A percentile compares a stretch with the other conserved stretches of the same genome.
Conservation (phyloP, 2,113 vertebrate species). For the Pholis gunnellus region DNA sequence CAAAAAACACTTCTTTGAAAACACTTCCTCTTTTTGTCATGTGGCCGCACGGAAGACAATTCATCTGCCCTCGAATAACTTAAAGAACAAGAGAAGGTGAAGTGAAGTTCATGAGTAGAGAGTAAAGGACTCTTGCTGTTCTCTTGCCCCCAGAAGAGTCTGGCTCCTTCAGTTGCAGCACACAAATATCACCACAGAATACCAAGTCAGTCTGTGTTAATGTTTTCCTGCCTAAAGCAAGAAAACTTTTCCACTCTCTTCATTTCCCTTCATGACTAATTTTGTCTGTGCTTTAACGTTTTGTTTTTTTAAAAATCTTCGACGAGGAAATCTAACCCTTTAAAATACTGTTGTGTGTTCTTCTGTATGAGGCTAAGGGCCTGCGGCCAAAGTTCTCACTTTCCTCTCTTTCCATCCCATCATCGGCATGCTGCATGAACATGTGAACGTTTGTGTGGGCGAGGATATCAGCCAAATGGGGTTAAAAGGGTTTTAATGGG, state of each 20-base stretch:
- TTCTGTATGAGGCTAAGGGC: neutral
- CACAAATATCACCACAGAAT: slow-evolving; percentile 32
- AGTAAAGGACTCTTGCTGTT: slow-evolving; percentile 16
- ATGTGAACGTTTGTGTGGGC: slow-evolving; percentile 39
- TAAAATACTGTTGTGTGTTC: neutral
- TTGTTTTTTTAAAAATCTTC: neutral
- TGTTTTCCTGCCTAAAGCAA: slow-evolving; percentile 23
- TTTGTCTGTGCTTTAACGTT: neutral
- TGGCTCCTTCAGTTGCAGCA: slow-evolving; percentile 2
- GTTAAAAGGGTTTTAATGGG: slow-evolving; percentile 59
- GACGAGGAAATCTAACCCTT: neutral
- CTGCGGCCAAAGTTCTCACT: slow-evolving; percentile 18
- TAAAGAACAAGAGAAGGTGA: slow-evolving; percentile 17
- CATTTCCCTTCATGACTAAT: neutral
- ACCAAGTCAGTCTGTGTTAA: slow-evolving; percentile 30
- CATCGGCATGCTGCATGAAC: neutral
- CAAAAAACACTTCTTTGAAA: neutral
- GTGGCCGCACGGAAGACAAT: rapidly evolving
- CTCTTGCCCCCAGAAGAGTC: slow-evolving; percentile 32
- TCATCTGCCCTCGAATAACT: neutral
- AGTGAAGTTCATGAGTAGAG: slow-evolving; percentile 14
- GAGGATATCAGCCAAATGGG: slow-evolving; percentile 42
- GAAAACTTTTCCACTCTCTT: neutral
- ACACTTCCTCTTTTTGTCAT: neutral
- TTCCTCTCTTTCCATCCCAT: neutral